Conservation (phyloP, 2,113 vertebrate genomes). For the Varanus komodoensis region DNA sequence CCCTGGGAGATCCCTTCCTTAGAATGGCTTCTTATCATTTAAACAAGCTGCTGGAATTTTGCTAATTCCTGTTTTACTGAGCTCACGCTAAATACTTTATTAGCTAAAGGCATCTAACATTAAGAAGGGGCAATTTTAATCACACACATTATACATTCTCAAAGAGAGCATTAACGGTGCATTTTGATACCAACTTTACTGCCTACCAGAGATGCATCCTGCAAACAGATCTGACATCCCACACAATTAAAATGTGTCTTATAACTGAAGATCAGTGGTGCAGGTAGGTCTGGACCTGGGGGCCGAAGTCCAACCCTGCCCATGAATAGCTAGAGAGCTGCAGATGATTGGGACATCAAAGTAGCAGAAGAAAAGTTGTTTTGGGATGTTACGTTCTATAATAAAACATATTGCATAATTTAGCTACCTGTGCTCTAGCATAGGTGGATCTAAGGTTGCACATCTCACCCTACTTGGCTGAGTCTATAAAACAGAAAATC, state of each 20-base stretch:
- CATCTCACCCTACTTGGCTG: background rate
- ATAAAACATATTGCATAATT: background rate
- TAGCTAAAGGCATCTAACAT: constrained; percentile 64
- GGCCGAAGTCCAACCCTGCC: too few relatives aligned
- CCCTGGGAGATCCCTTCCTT: constrained; percentile 81
- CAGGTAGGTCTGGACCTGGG: too few relatives aligned
- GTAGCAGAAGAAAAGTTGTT: too few relatives aligned
- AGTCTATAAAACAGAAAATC: background rate
- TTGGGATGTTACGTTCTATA: too few relatives aligned
- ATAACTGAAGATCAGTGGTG: too few relatives aligned
- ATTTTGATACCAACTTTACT: constrained; percentile 53
- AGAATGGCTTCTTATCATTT: constrained; percentile 78
- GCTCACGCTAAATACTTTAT: constrained; percentile 70
- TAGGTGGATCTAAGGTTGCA: background rate
- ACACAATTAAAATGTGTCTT: background rate
- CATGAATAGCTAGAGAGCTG: too few relatives aligned
- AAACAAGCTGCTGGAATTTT: constrained; percentile 79
- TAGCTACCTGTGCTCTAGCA: background rate
- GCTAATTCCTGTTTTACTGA: constrained; percentile 85
- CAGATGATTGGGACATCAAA: too few relatives aligned
- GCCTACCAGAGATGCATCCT: constrained; percentile 43
- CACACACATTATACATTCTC: constrained; percentile 37
- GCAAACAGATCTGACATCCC: constrained; percentile 55
- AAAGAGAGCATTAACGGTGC: constrained; percentile 36
- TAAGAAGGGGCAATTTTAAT: constrained; percentile 66